These are phyloP conservation scores for Eupithecia dodoneata DNA, from an alignment of 2,888 invertebrate species.

Conservation along the genomic window DNA sequence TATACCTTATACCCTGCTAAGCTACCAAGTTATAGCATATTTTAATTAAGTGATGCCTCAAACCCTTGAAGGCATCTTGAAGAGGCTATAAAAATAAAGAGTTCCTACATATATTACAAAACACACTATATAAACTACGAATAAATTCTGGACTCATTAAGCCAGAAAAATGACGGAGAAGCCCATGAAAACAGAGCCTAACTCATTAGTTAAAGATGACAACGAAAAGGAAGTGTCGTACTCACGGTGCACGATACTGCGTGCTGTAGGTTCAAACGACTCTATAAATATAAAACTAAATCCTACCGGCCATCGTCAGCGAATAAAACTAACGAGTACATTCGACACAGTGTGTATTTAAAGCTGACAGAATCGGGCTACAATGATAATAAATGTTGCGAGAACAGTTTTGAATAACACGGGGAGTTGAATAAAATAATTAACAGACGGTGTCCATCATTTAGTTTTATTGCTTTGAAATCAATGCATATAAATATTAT, in stretches of 20 bases:
- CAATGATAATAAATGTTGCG: conserved; percentile 32
- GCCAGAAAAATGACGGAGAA: neutral
- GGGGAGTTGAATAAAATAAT: conserved; percentile 29
- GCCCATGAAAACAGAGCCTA: conserved; percentile 23
- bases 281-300: conserved; percentile 40
- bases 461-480: conserved; percentile 23
- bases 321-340: conserved; percentile 35
- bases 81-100: neutral
- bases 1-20: neutral
- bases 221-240: conserved; percentile 42
- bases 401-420: conserved; percentile 28
- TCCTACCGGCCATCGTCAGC: conserved; percentile 26
- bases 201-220: conserved; percentile 42
- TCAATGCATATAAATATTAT: conserved; percentile 28
- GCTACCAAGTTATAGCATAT: neutral
- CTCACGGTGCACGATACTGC: conserved; percentile 40
- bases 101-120: neutral
- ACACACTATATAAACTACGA: neutral
- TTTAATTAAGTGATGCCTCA: neutral
- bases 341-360: conserved; percentile 38
- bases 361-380: conserved; percentile 34
- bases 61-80: neutral
- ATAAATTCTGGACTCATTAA: neutral
- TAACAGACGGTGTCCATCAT: conserved; percentile 22
- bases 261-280: conserved; percentile 39